These are phyloP conservation scores for Mamestra brassicae DNA, from an alignment of 2,888 invertebrate species.

Conservation along the genomic window DNA sequence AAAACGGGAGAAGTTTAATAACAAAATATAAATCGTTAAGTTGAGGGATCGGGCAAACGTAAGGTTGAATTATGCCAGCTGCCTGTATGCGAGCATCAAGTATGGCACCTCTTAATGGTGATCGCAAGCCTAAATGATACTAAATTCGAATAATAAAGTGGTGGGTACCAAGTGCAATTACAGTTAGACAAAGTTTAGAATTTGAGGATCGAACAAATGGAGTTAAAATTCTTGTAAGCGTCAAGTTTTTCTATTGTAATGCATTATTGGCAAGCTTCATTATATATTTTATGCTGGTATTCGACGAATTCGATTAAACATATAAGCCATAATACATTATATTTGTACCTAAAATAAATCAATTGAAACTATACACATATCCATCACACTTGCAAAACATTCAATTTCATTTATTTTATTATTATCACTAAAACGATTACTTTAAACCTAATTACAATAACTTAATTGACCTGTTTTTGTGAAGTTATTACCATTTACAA, in stretches of 20 bases:
- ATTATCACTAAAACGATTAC: slow-evolving; percentile 40
- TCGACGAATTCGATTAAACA: slow-evolving; percentile 39
- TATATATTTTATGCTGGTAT: slow-evolving; percentile 5
- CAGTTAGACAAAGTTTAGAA: slow-evolving; percentile 2
- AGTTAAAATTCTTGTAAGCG: slow-evolving; percentile 15
- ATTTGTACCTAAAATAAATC: slow-evolving; percentile 64
- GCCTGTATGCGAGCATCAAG: slow-evolving; percentile 30
- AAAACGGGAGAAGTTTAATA: neutral
- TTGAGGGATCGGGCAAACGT: slow-evolving; percentile 13
- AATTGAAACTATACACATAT: slow-evolving; percentile 46
- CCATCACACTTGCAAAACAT: slow-evolving; percentile 46
- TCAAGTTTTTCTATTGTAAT: slow-evolving; percentile 26
- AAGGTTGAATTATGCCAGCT: slow-evolving; percentile 25
- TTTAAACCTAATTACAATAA: slow-evolving; percentile 60
- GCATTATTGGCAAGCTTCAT: slow-evolving; percentile 19
- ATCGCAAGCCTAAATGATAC: neutral
- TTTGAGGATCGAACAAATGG: slow-evolving; percentile 19
- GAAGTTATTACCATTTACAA: slow-evolving; percentile 48
- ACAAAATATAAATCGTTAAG: neutral
- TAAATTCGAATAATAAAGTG: slow-evolving; percentile 9
- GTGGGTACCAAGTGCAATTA: slow-evolving; percentile 19
- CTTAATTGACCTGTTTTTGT: slow-evolving; percentile 61
- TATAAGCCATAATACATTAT: slow-evolving; percentile 56
- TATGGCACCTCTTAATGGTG: slow-evolving; percentile 31
- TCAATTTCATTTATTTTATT: slow-evolving; percentile 49